Percentiles rank a stretch among this genome's conserved stretches.
These are phyloP conservation scores for Grammomys surdaster DNA, from an alignment of 2,113 vertebrate species.

Conservation along the genomic window DNA sequence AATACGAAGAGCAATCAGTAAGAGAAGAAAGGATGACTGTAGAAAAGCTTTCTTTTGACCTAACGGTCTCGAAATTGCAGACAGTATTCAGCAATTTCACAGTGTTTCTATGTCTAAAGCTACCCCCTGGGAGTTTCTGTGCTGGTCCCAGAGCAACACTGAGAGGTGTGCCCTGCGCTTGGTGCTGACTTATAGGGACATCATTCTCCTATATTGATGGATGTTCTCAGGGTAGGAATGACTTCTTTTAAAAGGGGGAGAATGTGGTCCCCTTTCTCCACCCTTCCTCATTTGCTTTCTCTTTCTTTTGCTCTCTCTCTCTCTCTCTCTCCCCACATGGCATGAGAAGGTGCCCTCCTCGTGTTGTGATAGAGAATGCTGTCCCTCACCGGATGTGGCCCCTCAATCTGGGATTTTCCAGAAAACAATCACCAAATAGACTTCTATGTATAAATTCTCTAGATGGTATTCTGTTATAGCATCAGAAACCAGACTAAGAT, in stretches of 20 bases:
- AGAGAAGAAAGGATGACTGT: neutral
- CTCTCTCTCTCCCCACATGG: too few relatives aligned
- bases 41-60: neutral
- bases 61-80: neutral
- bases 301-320: neutral
- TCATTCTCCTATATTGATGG: neutral
- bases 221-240: neutral
- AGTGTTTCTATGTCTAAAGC: neutral
- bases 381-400: neutral
- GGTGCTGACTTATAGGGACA: too few relatives aligned
- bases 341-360: neutral
- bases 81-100: neutral
- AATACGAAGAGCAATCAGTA: neutral
- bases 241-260: neutral
- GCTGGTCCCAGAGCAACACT: neutral
- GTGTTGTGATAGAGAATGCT: neutral
- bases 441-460: neutral
- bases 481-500: neutral
- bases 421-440: neutral
- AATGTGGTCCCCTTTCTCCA: neutral
- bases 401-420: neutral
- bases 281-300: too few relatives aligned
- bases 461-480: neutral
- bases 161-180: neutral
- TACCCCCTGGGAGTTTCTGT: neutral